Percentiles rank a stretch among this genome's conserved stretches.
phyloP scores from a whole-genome alignment of 2,113 vertebrate genomes.

The Bothrops jararaca region DNA sequence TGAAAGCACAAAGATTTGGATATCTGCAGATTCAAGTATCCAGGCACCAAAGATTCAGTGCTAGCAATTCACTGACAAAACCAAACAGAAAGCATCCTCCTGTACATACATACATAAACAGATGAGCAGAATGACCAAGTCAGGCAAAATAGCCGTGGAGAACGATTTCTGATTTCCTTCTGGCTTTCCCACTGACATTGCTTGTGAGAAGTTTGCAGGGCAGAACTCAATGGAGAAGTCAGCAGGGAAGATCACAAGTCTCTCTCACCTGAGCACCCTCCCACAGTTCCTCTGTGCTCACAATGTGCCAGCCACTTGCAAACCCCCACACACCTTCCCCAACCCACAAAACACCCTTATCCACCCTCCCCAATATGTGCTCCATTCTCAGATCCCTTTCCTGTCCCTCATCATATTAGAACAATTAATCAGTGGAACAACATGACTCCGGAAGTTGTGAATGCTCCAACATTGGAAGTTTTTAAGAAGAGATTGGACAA shows the following conservation, averaged over 20 bases:
- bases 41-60: not conserved
- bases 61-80: not conserved
- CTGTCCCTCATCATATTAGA: not conserved
- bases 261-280: not conserved
- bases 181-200: not conserved
- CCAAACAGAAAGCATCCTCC: not conserved
- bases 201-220: not conserved
- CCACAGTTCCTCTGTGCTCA: not conserved
- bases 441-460: too few relatives aligned
- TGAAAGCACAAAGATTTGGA: not conserved
- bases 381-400: not conserved
- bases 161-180: not conserved
- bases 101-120: not conserved
- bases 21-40: not conserved
- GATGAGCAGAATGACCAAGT: not conserved
- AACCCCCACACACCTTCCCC: not conserved
- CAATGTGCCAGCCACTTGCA: not conserved
- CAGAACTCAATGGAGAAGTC: too few relatives aligned
- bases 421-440: too few relatives aligned
- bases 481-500: too few relatives aligned
- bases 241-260: not conserved
- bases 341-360: not conserved
- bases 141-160: not conserved
- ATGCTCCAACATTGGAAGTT: too few relatives aligned
- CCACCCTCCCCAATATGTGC: not conserved